phyloP scores from a whole-genome alignment of 2,888 invertebrate species.

The Merodon equestris region DNA sequence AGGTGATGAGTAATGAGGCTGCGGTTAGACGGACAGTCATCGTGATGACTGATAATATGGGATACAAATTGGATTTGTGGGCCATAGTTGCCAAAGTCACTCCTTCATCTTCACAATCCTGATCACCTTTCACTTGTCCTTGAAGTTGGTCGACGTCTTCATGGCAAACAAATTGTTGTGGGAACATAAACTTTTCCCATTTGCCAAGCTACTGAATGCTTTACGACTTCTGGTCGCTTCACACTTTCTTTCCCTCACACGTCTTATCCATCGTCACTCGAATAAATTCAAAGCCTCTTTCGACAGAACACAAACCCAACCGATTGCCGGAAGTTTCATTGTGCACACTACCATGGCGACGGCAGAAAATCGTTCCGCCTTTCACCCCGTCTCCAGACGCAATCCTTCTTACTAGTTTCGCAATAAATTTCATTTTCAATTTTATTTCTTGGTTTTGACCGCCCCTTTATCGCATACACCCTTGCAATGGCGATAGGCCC shows the following conservation, averaged over 20 bases:
- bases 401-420: slow-evolving; percentile 47
- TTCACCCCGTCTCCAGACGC: neutral
- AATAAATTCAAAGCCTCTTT: neutral
- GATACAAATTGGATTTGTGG: slow-evolving; percentile 61
- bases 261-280: neutral
- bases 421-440: slow-evolving; percentile 53
- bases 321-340: slow-evolving; percentile 40
- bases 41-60: slow-evolving; percentile 47
- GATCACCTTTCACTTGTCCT: neutral
- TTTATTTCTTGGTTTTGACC: slow-evolving; percentile 29
- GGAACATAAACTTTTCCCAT: too few relatives aligned
- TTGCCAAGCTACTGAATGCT: too few relatives aligned
- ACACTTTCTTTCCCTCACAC: slow-evolving; percentile 9
- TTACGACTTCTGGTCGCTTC: too few relatives aligned
- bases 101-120: too few relatives aligned
- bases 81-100: slow-evolving; percentile 32
- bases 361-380: slow-evolving; percentile 24
- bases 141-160: slow-evolving; percentile 1
- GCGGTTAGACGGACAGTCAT: slow-evolving; percentile 36
- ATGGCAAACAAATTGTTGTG: slow-evolving; percentile 2
- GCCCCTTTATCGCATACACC: slow-evolving; percentile 3
- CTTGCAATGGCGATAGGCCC: neutral
- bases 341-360: slow-evolving; percentile 15
- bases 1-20: slow-evolving; percentile 46
- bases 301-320: neutral